These are phyloP conservation scores for Montipora cactus DNA, from an alignment of 64 coral and sea anemone species.

Conservation along the genomic window DNA sequence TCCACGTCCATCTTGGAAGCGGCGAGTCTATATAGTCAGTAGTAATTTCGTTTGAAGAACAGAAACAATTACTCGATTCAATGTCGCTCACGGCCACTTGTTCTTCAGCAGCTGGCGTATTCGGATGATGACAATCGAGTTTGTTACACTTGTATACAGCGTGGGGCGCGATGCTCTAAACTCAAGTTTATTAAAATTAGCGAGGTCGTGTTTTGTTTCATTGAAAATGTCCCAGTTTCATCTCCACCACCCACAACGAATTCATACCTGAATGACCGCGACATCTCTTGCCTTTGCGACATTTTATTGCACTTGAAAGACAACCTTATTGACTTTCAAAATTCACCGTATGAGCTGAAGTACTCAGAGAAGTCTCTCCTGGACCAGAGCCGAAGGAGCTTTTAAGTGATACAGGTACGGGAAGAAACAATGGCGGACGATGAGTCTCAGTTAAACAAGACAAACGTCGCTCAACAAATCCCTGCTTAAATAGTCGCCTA, in stretches of 20 bases:
- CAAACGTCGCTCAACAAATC: too few species aligned
- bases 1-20: too few species aligned
- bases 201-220: constrained; percentile 4
- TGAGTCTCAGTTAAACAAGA: too few species aligned
- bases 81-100: background rate
- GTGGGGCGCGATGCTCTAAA: background rate
- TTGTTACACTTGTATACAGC: constrained; percentile 16
- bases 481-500: background rate
- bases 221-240: background rate
- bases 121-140: background rate
- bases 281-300: background rate
- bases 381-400: too few species aligned
- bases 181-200: constrained; percentile 49
- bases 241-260: background rate
- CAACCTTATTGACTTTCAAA: background rate
- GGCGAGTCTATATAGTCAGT: too few species aligned
- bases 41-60: too few species aligned
- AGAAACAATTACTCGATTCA: too few species aligned
- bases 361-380: too few species aligned
- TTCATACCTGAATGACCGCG: background rate
- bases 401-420: too few species aligned
- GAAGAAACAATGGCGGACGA: too few species aligned
- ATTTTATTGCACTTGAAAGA: background rate
- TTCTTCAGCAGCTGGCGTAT: background rate
- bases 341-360: background rate